A percentile compares a stretch with the other conserved stretches of the same genome.
These are phyloP conservation scores for Caenorhabditis sp. DNA, from an alignment of 2,888 invertebrate genomes.

Conservation along the genomic window DNA sequence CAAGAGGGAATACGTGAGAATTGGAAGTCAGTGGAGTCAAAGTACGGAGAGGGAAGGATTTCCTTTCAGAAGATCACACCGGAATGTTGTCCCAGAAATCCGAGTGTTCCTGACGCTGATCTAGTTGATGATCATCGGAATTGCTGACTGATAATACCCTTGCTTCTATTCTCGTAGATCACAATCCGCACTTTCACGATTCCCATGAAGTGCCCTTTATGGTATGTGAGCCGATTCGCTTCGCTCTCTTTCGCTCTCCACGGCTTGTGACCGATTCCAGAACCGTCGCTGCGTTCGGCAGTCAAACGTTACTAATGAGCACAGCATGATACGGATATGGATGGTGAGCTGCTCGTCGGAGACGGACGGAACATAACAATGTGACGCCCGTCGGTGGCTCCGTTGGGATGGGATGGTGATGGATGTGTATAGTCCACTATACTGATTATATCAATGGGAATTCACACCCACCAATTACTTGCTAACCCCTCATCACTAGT, in stretches of 20 bases:
- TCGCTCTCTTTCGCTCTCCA: no score
- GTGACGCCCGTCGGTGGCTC: not conserved
- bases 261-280: not conserved
- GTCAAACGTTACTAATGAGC: constrained; percentile 41
- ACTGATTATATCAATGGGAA: not conserved
- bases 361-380: not conserved
- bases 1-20: no score
- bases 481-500: no score
- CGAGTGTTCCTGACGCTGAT: no score
- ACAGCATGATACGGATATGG: constrained; percentile 6
- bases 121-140: not conserved
- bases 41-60: no score
- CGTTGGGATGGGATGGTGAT: not conserved
- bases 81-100: no score
- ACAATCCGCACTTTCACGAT: not conserved
- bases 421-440: constrained; percentile 8
- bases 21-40: no score
- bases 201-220: not conserved
- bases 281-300: constrained; percentile 18
- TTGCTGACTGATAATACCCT: not conserved
- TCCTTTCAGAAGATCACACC: no score
- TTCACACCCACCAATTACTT: no score
- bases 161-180: no score
- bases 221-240: not conserved
- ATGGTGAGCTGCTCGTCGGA: no score